A percentile compares a stretch with the other conserved stretches of the same genome.
Conservation (phyloP, 2,113 vertebrate genomes). For the Myotis yumanensis region DNA sequence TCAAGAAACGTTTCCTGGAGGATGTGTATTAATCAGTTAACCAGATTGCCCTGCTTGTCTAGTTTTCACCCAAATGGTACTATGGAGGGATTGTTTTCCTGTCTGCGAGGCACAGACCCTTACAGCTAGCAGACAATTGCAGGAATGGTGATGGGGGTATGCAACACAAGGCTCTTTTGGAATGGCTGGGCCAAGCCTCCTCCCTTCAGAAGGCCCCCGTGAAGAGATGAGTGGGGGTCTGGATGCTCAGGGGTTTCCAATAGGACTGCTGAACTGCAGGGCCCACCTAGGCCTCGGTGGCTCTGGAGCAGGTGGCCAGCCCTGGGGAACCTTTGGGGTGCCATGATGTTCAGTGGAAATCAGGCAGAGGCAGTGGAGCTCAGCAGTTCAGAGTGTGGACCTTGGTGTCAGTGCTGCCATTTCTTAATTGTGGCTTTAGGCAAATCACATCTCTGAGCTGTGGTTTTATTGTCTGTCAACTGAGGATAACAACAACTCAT, state of each 20-base stretch:
- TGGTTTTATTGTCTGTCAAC: neutral
- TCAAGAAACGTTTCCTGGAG: neutral
- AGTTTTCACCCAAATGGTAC: neutral
- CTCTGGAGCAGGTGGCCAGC: neutral
- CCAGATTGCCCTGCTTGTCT: neutral
- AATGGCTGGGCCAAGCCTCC: neutral
- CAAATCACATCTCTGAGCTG: neutral
- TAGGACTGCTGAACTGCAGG: neutral
- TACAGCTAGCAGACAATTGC: neutral
- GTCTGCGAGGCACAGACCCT: neutral
- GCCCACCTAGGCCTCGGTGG: neutral
- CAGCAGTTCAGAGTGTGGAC: neutral
- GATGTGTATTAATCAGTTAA: neutral
- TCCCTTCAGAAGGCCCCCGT: neutral
- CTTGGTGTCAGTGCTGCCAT: neutral
- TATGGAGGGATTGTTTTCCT: neutral
- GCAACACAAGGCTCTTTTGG: neutral
- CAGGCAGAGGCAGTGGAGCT: neutral
- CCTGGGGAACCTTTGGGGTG: neutral
- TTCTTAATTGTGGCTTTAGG: neutral
- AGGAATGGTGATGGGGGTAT: neutral
- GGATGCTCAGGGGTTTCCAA: neutral
- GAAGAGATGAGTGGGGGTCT: neutral
- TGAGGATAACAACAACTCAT: neutral
- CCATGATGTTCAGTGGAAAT: neutral